A percentile compares a stretch with the other conserved stretches of the same genome.
Evolutionary conservation across 2,888 invertebrate species (phyloP).

Genomic region (Caenorhabditis panamensis): DNA sequence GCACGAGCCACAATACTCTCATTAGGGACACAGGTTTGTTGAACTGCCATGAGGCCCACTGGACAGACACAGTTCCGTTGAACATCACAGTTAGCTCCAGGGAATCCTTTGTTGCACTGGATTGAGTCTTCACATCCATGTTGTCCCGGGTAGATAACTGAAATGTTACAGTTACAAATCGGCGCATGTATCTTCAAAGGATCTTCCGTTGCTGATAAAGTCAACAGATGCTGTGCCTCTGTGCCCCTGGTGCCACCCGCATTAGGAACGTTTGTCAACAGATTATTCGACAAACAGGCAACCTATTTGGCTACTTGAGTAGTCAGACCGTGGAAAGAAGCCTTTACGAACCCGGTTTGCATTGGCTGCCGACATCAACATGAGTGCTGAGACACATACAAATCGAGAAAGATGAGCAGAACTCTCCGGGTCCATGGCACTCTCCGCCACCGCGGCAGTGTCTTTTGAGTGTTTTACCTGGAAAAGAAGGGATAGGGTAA

Average conservation of each 20-base stretch:
- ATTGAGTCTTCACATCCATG: constrained; percentile 77
- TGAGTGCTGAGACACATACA: constrained; percentile 76
- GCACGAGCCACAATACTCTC: constrained; percentile 14
- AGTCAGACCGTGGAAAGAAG: constrained; percentile 56
- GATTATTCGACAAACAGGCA: constrained; percentile 53
- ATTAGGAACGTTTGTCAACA: constrained; percentile 42
- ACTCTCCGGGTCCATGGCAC: constrained; percentile 78
- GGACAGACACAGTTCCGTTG: constrained; percentile 76
- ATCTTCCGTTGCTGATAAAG: constrained; percentile 20
- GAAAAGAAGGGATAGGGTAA: constrained; percentile 9
- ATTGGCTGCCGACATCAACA: constrained; percentile 73
- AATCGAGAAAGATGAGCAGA: constrained; percentile 72
- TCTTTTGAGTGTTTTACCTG: constrained; percentile 72
- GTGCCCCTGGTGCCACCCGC: constrained; percentile 34
- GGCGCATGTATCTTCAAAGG: constrained; percentile 6
- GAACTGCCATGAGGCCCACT: constrained; percentile 70
- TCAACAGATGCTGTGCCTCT: constrained; percentile 26
- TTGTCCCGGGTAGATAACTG: constrained; percentile 78
- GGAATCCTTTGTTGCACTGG: constrained; percentile 77
- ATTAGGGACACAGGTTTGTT: constrained; percentile 71
- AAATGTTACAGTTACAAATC: no score
- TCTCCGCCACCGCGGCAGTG: constrained; percentile 72
- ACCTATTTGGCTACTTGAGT: constrained; percentile 59
- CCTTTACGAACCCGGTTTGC: constrained; percentile 71
- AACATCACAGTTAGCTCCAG: constrained; percentile 75